Evolutionary conservation across 2,113 vertebrate species (phyloP).

Genomic region (Microtus ochrogaster): DNA sequence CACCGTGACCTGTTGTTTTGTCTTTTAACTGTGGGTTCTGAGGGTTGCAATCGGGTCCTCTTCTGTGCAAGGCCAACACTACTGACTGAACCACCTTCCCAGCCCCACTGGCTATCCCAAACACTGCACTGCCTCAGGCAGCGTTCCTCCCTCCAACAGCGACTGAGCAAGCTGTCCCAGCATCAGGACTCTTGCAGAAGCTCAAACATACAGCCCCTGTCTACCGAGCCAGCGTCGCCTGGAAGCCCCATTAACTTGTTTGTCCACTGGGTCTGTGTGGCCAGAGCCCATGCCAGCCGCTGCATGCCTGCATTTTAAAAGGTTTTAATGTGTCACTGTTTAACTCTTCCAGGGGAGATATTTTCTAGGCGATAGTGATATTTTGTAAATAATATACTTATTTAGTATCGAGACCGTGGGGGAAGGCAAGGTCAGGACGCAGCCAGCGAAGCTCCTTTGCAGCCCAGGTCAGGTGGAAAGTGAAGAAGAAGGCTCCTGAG

Average conservation of each 20-base stretch:
- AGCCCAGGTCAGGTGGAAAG: background rate
- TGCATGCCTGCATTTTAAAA: constrained; percentile 81
- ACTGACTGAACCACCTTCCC: background rate
- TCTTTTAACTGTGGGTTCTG: background rate
- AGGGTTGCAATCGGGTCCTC: background rate
- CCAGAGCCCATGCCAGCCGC: constrained; percentile 70
- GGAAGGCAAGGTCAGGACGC: constrained; percentile 64
- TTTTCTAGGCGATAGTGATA: constrained; percentile 66
- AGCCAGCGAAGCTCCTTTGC: background rate
- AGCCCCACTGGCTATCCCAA: background rate
- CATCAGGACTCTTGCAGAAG: background rate
- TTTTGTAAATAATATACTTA: constrained; percentile 80
- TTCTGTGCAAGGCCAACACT: background rate
- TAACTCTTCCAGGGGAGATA: constrained; percentile 82
- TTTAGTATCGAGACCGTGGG: constrained; percentile 29
- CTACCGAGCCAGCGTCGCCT: constrained; percentile 62
- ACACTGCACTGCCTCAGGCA: background rate
- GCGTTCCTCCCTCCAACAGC: background rate
- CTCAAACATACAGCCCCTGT: background rate
- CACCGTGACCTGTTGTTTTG: background rate
- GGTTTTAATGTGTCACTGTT: constrained; percentile 84
- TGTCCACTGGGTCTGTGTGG: constrained; percentile 69
- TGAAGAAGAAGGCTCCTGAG: background rate
- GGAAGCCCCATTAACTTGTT: constrained; percentile 77
- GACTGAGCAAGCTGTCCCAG: background rate